Evolutionary conservation across 2,888 invertebrate genomes (phyloP), one percentile per base, ranked within the genome.

Genomic region (Cybosia mesomella): DNA sequence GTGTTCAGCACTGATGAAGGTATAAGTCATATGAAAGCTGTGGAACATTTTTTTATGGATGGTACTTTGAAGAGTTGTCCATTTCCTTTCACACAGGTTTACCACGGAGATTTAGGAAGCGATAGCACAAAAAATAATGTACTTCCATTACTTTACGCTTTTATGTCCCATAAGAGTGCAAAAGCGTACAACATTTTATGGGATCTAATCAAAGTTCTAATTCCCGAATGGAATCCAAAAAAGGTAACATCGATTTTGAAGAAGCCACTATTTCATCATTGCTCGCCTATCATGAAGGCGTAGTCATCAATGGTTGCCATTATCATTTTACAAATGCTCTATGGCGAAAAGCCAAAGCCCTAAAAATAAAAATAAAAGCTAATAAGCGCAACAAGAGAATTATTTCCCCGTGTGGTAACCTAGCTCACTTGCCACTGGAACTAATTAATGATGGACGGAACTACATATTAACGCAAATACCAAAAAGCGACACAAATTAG

Each of bases 361-460:
- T n/a, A n/a, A n/a, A n/a, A n/a, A n/a, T 49, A 49, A 49, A 49
- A 18, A 49, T 49, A 49, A 49, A 49, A 49, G 49, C 15, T 18
- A 49, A 49, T 49, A 49, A 15, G 49, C 49, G 49, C 49, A 18
- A 49, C 11, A 49, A 49, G 49, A 49, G 49, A 49, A 49, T 49
- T 49, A 49, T 49, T 18, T 49, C 49, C 49, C 49, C 15, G 49
- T 49, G 49, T 49, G 49, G 49, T 49, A 49, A 49, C n/a, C n/a
- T 53, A 53, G 49, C 49, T n/a, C n/a, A 53, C 49, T 53, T 53
- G n/a, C n/a, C 49, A n/a, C 49, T 53, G 2, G n/a, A n/a, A 53
- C 49, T 53, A n/a, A 53, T 53, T 53, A 53, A 53, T 53, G 49
- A 53, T 53, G 49, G 49, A 53, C n/a, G 49, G 49, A 53, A 53